Percentiles rank a stretch among this genome's conserved stretches.
Conservation (phyloP, 2,888 invertebrate species). For the Pandemis heparana region DNA sequence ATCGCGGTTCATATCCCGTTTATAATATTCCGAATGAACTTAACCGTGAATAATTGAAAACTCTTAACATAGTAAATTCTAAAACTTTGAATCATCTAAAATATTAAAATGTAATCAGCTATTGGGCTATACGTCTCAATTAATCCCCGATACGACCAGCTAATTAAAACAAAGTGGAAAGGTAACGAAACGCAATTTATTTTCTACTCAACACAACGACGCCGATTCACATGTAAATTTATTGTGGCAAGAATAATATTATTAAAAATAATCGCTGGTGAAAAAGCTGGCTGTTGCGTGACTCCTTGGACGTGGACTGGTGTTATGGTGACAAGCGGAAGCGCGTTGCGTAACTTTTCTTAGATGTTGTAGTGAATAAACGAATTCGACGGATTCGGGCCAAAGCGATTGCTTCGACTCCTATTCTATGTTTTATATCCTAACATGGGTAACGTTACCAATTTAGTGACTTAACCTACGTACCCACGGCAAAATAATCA, state of each 20-base stretch:
- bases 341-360: slow-evolving; percentile 18
- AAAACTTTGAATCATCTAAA: background rate
- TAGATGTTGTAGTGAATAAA: background rate
- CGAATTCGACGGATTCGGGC: too few species aligned
- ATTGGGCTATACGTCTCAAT: slow-evolving; percentile 36
- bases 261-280: slow-evolving; percentile 78
- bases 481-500: too few species aligned
- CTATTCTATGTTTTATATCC: too few species aligned
- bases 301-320: slow-evolving; percentile 49
- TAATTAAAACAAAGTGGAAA: slow-evolving; percentile 75
- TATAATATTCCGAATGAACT: too few species aligned
- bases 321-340: slow-evolving; percentile 37
- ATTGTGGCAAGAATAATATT: slow-evolving; percentile 75
- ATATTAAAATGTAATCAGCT: slow-evolving; percentile 17
- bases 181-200: slow-evolving; percentile 79
- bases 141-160: slow-evolving; percentile 52
- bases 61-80: too few species aligned
- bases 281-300: slow-evolving; percentile 76
- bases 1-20: too few species aligned
- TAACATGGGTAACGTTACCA: too few species aligned
- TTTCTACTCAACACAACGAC: slow-evolving; percentile 76
- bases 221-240: slow-evolving; percentile 75
- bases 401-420: too few species aligned
- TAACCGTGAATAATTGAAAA: too few species aligned
- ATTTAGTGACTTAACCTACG: too few species aligned